A percentile compares a stretch with the other conserved stretches of the same genome.
These are phyloP conservation scores for Mola mola DNA, from an alignment of 2,113 vertebrate genomes.

Conservation along the genomic window DNA sequence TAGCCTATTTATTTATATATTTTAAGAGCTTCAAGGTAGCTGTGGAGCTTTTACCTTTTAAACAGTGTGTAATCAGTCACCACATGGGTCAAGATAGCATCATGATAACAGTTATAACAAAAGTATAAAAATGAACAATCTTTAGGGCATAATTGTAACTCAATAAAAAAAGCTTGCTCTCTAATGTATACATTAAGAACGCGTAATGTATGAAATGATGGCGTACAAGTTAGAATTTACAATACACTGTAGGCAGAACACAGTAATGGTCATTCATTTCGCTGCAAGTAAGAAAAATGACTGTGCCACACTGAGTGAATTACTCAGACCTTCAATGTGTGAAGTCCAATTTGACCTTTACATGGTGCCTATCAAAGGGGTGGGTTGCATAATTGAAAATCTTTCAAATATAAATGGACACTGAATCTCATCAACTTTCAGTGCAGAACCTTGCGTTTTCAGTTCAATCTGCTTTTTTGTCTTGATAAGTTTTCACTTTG, in stretches of 20 bases:
- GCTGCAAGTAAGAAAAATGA: conserved; percentile 73
- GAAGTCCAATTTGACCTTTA: conserved; percentile 71
- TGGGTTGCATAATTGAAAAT: conserved; percentile 71
- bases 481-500: conserved; percentile 2
- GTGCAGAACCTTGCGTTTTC: conserved; percentile 33
- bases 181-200: conserved; percentile 41
- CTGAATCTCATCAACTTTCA: conserved; percentile 52
- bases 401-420: conserved; percentile 72
- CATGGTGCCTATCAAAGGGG: conserved; percentile 55
- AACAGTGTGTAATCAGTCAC: too few relatives aligned
- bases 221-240: conserved; percentile 45
- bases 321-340: conserved; percentile 60
- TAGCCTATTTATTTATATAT: too few relatives aligned
- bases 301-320: conserved; percentile 61
- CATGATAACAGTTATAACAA: not conserved
- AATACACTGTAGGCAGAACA: conserved; percentile 31
- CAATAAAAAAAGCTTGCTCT: conserved; percentile 5
- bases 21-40: too few relatives aligned
- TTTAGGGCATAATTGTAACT: not conserved
- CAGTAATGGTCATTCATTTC: conserved; percentile 70
- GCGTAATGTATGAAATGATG: conserved; percentile 13
- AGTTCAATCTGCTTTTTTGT: conserved; percentile 14
- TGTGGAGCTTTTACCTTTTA: too few relatives aligned
- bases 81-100: too few relatives aligned
- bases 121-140: not conserved